Evolutionary conservation across 2,888 invertebrate species (phyloP), one percentile per base, ranked within the genome.

Genomic region (Epistrophella euchroma): DNA sequence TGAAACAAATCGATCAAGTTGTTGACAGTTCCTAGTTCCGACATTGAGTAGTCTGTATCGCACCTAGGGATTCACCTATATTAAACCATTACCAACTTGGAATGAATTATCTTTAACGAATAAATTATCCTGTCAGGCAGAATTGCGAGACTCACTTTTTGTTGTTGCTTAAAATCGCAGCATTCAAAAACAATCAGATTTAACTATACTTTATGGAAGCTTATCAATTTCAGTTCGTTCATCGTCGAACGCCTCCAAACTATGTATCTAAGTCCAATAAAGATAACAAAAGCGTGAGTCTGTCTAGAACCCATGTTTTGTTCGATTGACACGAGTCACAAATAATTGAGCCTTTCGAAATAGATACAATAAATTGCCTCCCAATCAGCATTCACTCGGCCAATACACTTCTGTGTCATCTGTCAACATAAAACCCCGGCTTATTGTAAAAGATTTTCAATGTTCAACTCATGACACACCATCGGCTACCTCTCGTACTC

Each of bases 381-480:
- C 55, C 55, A 55, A 55, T 55, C 32, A 55, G 17, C 32, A 32
- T 10, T 4, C 7, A 28, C 9, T 7, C 55, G 3, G 0, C 7
- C 52, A 28, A 25, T 55, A 55, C 47, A 19, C 4, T 10, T 13
- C 50, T 52, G 22, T 22, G 66, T 66, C 58, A 77, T 40, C 77
- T 72, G 72, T 58, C 72, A 66, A n/a, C 43, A 50, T 58, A 58
- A 22, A 72, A 43, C 64, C 37, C 55, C 58, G n/a, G 4, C 60
- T 64, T 37, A n/a, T 17, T 6, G 19, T 6, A 58, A 71, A 66
- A 50, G 82, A 58, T 22, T 37, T 71, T 40, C 50, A 58, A 64
- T 76, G 76, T 76, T 58, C 40, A 13, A 37, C 35, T 37, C 76
- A 81, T 81, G 76, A 64, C 76, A 52, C 35, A 66, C 45, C 13